Evolutionary conservation across 1,140 invertebrate genomes (phyloP), one percentile per base, ranked within the genome.

Genomic region (Trichoplusia ni): DNA sequence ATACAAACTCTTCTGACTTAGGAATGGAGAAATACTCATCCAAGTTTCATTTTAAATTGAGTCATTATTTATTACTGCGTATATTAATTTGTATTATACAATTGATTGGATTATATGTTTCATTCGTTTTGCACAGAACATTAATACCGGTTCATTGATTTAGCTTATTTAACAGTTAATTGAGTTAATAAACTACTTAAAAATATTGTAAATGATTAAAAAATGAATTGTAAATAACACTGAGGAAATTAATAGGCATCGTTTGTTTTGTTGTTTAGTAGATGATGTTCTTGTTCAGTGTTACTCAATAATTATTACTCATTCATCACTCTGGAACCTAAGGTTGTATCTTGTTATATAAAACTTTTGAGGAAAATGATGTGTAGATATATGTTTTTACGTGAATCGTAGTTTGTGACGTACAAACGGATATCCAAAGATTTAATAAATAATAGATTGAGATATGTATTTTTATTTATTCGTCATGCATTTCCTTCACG

Each of bases 321-420:
- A 78, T 73, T 73, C 66, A 81, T 79, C 73, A 81, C 75, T 82
- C 75, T 81, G 87, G 80, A 90, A 86, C 84, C 46, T 86, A 87
- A 78, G 87, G 87, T 90, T 90, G 87, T 90, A 88, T 88, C 75
- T 88, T 73, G 77, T 86, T 87, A 85, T 84, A 82, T 67, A 81
- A 86, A 81, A 73, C 67, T 68, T 82, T 81, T 83, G 69, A 81
- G 63, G 71, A 83, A 71, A 79, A 84, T 80, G 71, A 79, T 86
- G 77, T 79, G 79, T 86, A 86, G 82, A 79, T 85, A 78, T 84
- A 89, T 86, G 85, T 90, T 90, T 90, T 86, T 90, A 90, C 83
- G 84, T 90, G 82, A 85, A 72, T 75, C 63, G 81, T 86, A 88
- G 85, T 73, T 79, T 75, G 82, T 79, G 68, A 77, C 88, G 82